Base-by-base conservation (phyloP, 1,140 invertebrate genomes). In the Zaprionus gabonicus region DNA sequence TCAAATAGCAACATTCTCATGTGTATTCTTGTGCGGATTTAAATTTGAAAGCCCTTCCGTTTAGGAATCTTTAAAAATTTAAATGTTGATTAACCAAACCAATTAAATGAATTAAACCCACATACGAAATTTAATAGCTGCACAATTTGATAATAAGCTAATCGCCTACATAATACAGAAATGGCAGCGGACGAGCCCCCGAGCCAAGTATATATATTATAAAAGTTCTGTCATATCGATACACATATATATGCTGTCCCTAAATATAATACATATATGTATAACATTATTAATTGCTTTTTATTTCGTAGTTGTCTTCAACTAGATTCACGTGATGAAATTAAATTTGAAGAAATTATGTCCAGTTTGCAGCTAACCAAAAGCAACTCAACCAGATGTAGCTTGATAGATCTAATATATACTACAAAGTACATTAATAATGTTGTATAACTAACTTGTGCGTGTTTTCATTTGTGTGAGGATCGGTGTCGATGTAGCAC, bases 321-420 rank as follows among this genome's bases (percentile, higher is more conserved):
- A 28, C 53, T 17, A 28, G 53, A 28, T 56, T 56, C 53, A 28
- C 53, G 27, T 56, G 53, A 56, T n/a, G 1, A 56, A 56, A 27
- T 56, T 9, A n/a, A 28, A 9, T 17, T 7, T 28, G 15, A 5
- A n/a, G 53, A 15, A 56, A 56, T 17, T 6, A 56, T 15, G 27
- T 15, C 23, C 53, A 56, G 53, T 56, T 56, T 31, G 7, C 6
- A 46, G 41, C 15, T 56, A 56, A 28, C 53, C 12, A 56, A 56
- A 56, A 56, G 20, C 23, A 56, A 56, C 27, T 56, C 13, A 56
- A 56, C 53, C 53, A 17, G 53, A 25, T 31, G 13, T 31, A n/a
- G 5, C 53, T 15, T 3, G 25, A 56, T 27, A 56, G 25, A 56
- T 56, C 53, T 56, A 56, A 28, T 20, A 25, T 13, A 10, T n/a